phyloP scores from a whole-genome alignment of 2,888 invertebrate species.

The Conchocele bisecta region DNA sequence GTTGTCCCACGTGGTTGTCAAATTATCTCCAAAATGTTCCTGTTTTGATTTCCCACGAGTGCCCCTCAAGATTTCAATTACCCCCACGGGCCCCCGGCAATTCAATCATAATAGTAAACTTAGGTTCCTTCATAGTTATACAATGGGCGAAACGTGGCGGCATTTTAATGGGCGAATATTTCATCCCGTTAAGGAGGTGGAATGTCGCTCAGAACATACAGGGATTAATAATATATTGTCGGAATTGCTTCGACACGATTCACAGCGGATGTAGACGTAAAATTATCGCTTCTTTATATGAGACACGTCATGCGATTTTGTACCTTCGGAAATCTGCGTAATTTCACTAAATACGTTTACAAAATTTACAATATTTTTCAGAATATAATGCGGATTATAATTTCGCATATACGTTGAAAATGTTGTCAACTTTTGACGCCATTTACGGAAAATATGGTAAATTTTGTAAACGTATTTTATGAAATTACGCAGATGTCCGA shows the following conservation, averaged over 20 bases:
- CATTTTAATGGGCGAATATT: conserved; percentile 51
- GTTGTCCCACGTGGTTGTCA: conserved; percentile 7
- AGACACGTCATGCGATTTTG: too few relatives aligned
- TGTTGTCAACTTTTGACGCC: too few relatives aligned
- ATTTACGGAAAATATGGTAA: too few relatives aligned
- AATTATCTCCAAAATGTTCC: conserved; percentile 57
- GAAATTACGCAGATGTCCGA: too few relatives aligned
- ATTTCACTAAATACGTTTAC: too few relatives aligned
- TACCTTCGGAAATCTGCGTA: too few relatives aligned
- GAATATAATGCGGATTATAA: too few relatives aligned
- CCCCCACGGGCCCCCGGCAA: conserved; percentile 42
- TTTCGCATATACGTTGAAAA: too few relatives aligned
- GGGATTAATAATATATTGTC: conserved; percentile 15
- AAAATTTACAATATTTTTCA: too few relatives aligned
- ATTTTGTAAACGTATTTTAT: too few relatives aligned
- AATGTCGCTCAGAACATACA: background rate
- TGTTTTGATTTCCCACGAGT: conserved; percentile 64
- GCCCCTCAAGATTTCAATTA: conserved; percentile 51
- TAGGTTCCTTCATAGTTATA: conserved; percentile 42
- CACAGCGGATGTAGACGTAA: too few relatives aligned
- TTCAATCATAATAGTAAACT: conserved; percentile 37
- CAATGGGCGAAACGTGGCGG: conserved; percentile 37
- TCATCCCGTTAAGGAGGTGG: conserved; percentile 29
- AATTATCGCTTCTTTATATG: too few relatives aligned
- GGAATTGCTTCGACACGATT: conserved; percentile 12